phyloP scores from a whole-genome alignment of 1,140 invertebrate species.

The Aphelenchoides besseyi region DNA sequence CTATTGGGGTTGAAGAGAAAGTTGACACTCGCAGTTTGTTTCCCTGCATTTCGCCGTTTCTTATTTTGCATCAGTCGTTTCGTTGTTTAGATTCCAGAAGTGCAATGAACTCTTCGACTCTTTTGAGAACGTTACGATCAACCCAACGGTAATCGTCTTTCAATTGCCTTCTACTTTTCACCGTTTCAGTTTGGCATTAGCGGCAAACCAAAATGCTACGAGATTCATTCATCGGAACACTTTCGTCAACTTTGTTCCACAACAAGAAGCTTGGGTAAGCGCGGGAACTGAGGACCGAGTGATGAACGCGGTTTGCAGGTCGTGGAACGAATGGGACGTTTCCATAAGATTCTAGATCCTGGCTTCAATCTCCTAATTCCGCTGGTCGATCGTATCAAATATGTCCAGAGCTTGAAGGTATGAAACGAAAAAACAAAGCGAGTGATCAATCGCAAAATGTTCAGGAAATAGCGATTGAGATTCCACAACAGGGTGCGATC shows the following conservation, averaged over 20 bases:
- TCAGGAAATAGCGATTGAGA: conserved; percentile 98
- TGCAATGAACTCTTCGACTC: background rate
- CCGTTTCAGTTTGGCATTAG: too few species aligned
- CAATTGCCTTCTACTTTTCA: too few species aligned
- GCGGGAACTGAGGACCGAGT: background rate
- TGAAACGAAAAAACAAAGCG: too few species aligned
- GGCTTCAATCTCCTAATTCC: conserved; percentile 87
- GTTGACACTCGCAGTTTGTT: background rate
- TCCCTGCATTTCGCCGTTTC: background rate
- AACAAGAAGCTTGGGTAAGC: conserved; percentile 94
- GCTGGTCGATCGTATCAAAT: conserved; percentile 86
- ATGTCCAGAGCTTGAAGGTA: conserved; percentile 96
- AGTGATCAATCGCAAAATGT: conserved; percentile 96
- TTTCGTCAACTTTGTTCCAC: conserved; percentile 92
- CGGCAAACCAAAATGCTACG: background rate
- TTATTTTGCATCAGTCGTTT: too few species aligned
- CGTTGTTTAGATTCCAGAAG: conserved; percentile 4
- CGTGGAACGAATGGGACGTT: conserved; percentile 87
- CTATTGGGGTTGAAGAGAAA: background rate
- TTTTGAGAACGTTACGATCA: too few species aligned
- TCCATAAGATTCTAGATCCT: conserved; percentile 47
- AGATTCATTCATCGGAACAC: conserved; percentile 70
- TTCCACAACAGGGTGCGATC: conserved; percentile 95
- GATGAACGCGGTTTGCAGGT: conserved; percentile 71
- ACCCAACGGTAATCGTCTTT: too few species aligned